Base-by-base conservation (phyloP, 1,140 invertebrate genomes). In the Nephila pilipes region DNA sequence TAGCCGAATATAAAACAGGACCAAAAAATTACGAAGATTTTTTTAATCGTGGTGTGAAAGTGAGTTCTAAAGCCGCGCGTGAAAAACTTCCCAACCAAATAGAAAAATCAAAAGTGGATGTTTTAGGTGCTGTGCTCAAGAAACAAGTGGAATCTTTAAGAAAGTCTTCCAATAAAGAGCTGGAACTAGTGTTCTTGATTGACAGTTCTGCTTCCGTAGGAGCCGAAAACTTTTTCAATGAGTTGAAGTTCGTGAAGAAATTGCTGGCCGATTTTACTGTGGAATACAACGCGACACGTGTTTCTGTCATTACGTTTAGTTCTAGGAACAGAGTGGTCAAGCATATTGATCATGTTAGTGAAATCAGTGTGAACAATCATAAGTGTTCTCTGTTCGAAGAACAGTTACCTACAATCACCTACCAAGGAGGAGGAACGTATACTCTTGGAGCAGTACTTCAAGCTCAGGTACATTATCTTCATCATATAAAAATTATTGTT, bases 121-220 rank as follows among this genome's bases (percentile, higher is more conserved):
- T 96, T 5, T 94, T 97, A 12, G 96, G 96, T 12, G 95, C 95
- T 54, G 95, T 96, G 5, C 95, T 97, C 18, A 97, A 96, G 93
- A 97, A 96, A 93, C 96, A 96, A 90, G 92, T 95, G 32, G 91
- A 93, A n/a, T 16, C 25, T 22, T 69, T 95, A 18, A 80, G 94
- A 20, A 95, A 85, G 38, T 87, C 95, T 10, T 94, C 94, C 29
- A 95, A 95, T 94, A 95, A 95, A 80, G 94, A 96, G 95, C 95
- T 97, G 75, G 97, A 97, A 94, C 95, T 97, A 22, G 96, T 97
- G 8, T 97, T 97, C 94, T 95, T 97, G 22, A 96, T 97, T 14
- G 97, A 97, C 94, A 96, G 96, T 36, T 97, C 97, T 2, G 96
- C 96, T 0, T 97, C 96, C 83, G 97, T 97, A 3, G 97, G 97